Percentiles rank a stretch among this genome's conserved stretches.
These are phyloP conservation scores for Melanotaenia maccullochi DNA, from an alignment of 2,797 vertebrate species.

Conservation along the genomic window DNA sequence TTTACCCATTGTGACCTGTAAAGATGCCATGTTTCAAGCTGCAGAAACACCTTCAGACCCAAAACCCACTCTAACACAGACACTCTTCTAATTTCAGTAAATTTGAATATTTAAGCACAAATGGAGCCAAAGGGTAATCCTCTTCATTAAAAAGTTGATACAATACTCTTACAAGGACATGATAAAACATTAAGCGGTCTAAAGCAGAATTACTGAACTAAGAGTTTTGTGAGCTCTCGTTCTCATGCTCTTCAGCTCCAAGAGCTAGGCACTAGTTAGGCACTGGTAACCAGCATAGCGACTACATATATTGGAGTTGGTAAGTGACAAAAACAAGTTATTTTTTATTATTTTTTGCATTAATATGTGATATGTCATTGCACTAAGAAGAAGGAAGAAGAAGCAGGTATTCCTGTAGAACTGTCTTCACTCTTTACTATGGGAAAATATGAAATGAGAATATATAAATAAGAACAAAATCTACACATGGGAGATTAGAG, in stretches of 20 bases:
- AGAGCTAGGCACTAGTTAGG: too few relatives aligned
- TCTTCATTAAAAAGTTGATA: not conserved
- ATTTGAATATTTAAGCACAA: not conserved
- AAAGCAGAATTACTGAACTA: not conserved
- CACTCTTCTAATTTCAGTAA: not conserved
- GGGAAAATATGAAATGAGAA: constrained; percentile 9
- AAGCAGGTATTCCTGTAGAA: not conserved
- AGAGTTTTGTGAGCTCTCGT: not conserved
- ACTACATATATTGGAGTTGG: not conserved
- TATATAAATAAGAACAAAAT: constrained; percentile 22
- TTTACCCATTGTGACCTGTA: not conserved
- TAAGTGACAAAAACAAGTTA: too few relatives aligned
- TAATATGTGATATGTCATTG: not conserved
- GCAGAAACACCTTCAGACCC: not conserved
- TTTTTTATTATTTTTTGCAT: not conserved
- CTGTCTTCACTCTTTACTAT: not conserved
- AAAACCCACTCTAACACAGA: not conserved
- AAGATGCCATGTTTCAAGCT: not conserved
- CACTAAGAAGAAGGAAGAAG: constrained; percentile 6
- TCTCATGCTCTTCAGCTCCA: not conserved
- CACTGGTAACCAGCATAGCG: not conserved
- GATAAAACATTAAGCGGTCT: not conserved
- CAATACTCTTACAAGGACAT: not conserved
- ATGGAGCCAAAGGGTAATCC: not conserved
- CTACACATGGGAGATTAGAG: constrained; percentile 25